Percentiles rank a stretch among this genome's conserved stretches.
These are phyloP conservation scores for Clavelina lepadiformis DNA, from an alignment of 23 tunicate species.

Conservation along the genomic window DNA sequence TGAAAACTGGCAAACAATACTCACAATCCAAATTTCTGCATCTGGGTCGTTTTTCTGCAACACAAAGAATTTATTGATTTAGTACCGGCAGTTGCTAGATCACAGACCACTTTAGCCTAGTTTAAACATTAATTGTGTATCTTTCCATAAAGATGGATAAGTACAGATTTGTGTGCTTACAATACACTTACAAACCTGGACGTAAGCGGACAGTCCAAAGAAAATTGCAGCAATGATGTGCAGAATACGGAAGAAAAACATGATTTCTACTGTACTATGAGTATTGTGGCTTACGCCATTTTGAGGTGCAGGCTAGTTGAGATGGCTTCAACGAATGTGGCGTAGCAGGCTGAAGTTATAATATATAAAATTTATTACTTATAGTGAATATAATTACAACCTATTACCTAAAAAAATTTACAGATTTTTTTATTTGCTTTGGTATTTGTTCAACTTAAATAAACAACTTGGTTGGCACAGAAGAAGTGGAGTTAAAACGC, in stretches of 20 bases:
- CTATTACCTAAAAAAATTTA: no score
- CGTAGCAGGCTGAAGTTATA: background rate
- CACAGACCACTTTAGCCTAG: background rate
- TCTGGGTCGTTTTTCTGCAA: slow-evolving; percentile 16
- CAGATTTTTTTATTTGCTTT: no score
- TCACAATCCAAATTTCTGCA: slow-evolving; percentile 45
- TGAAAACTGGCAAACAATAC: no score
- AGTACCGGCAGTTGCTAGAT: background rate
- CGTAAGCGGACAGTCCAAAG: background rate
- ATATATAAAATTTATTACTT: no score
- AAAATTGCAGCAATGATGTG: background rate
- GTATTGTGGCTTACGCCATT: no score
- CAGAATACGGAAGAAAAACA: background rate
- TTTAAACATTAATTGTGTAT: no score
- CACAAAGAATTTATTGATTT: background rate
- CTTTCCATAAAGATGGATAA: background rate
- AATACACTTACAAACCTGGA: background rate
- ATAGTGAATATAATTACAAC: no score
- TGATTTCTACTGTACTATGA: no score
- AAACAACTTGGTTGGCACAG: no score
- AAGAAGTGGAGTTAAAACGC: no score
- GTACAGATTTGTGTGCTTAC: background rate
- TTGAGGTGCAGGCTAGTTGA: background rate
- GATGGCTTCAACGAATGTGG: background rate
- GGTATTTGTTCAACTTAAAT: no score